Evolutionary conservation across 2,888 invertebrate genomes (phyloP).

Genomic region (Epicampocera succincta): DNA sequence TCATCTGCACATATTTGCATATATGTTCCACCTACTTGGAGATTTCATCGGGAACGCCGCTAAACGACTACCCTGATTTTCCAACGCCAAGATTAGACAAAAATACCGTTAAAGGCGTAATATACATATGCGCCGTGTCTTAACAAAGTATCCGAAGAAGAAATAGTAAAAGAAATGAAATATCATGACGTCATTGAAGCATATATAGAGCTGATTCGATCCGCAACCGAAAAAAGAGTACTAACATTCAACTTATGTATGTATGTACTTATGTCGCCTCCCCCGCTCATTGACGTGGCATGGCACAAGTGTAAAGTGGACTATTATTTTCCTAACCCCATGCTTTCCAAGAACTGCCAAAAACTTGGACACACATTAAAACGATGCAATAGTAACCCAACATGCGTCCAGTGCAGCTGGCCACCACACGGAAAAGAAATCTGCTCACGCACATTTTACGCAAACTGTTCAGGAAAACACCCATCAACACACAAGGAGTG

Average conservation of each 20-base stretch:
- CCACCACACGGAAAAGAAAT: no score
- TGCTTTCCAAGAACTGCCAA: slow-evolving; percentile 57
- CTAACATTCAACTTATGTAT: slow-evolving; percentile 58
- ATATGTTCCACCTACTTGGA: no score
- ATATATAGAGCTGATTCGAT: slow-evolving; percentile 12
- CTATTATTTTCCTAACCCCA: slow-evolving; percentile 54
- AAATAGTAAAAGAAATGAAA: slow-evolving; percentile 11
- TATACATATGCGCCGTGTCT: slow-evolving; percentile 1
- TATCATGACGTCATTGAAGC: slow-evolving; percentile 3
- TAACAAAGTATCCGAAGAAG: not conserved
- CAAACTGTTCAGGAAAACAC: not conserved
- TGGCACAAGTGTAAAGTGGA: slow-evolving; percentile 55
- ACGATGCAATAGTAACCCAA: no score
- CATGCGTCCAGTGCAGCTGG: no score
- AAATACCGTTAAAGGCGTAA: slow-evolving; percentile 8
- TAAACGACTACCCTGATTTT: no score
- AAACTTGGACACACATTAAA: slow-evolving; percentile 15
- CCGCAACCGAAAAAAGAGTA: slow-evolving; percentile 36
- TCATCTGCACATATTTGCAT: no score
- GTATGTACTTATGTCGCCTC: no score
- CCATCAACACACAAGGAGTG: not conserved
- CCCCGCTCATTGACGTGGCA: slow-evolving; percentile 38
- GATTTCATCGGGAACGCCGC: no score
- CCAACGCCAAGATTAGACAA: no score
- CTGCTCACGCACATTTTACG: not conserved